Conservation (phyloP, 1,140 invertebrate genomes). For the Polypedilum pembai region DNA sequence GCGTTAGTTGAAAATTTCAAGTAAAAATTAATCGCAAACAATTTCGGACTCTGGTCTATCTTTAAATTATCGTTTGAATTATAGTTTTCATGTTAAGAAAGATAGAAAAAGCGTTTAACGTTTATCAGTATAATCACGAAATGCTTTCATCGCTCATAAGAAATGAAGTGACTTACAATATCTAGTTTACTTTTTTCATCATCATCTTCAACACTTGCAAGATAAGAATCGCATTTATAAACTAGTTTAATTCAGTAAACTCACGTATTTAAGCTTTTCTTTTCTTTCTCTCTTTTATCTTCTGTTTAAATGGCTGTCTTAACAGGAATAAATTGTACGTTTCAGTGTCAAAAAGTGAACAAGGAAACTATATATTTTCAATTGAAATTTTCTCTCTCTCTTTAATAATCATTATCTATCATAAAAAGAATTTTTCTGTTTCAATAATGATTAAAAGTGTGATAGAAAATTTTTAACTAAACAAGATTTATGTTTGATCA, state of each 20-base stretch:
- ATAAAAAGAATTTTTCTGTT: too few species aligned
- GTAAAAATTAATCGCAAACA: too few species aligned
- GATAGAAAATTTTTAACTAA: neutral
- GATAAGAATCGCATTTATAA: constrained; percentile 6
- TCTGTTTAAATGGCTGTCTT: neutral
- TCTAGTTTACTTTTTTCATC: neutral
- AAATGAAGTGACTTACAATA: constrained; percentile 3
- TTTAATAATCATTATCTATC: too few species aligned
- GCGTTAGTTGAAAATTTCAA: too few species aligned
- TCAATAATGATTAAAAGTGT: too few species aligned
- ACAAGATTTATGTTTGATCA: constrained; percentile 21
- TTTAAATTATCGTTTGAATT: neutral
- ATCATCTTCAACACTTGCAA: neutral
- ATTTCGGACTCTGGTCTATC: neutral
- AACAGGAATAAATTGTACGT: neutral
- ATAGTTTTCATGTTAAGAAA: neutral
- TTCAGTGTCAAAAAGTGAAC: neutral
- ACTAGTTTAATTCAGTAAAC: constrained; percentile 18
- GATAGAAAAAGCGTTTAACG: neutral
- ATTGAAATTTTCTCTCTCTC: too few species aligned
- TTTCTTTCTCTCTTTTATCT: neutral
- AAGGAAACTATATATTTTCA: too few species aligned
- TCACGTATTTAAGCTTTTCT: constrained; percentile 18
- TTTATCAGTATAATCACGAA: constrained; percentile 18
- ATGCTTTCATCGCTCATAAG: neutral